A percentile compares a stretch with the other conserved stretches of the same genome.
phyloP scores from a whole-genome alignment of 2,113 vertebrate species.

The Petaurus breviceps region DNA sequence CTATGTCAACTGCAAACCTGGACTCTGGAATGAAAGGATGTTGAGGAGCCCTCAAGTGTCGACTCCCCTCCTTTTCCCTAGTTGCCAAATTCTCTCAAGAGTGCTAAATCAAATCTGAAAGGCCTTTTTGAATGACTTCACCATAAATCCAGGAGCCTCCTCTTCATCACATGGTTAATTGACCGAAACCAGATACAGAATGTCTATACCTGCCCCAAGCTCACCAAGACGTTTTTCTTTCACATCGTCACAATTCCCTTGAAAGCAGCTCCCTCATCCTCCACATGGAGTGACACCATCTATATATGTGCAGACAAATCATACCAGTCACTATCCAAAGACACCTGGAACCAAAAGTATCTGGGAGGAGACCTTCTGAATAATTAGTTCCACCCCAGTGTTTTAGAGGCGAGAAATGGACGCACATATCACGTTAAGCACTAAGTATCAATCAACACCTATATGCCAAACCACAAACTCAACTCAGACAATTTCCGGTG shows the following conservation, averaged over 20 bases:
- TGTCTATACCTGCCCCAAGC: neutral
- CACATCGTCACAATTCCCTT: neutral
- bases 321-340: neutral
- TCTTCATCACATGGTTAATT: neutral
- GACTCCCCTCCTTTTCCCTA: neutral
- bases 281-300: neutral
- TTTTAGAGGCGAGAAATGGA: constrained; percentile 43
- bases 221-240: neutral
- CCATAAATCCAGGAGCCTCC: neutral
- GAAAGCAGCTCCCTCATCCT: neutral
- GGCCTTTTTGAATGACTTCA: neutral
- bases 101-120: neutral
- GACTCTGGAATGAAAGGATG: neutral
- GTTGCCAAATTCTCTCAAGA: neutral
- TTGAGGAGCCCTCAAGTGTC: neutral
- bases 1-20: neutral
- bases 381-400: neutral
- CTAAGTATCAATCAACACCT: constrained; percentile 9
- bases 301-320: neutral
- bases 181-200: neutral
- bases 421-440: neutral
- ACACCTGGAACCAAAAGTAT: neutral
- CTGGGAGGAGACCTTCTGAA: neutral
- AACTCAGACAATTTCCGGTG: neutral
- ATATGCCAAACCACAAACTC: constrained; percentile 14